Evolutionary conservation across 2,888 invertebrate genomes (phyloP), one percentile per base, ranked within the genome.

Genomic region (Latrodectus hesperus): DNA sequence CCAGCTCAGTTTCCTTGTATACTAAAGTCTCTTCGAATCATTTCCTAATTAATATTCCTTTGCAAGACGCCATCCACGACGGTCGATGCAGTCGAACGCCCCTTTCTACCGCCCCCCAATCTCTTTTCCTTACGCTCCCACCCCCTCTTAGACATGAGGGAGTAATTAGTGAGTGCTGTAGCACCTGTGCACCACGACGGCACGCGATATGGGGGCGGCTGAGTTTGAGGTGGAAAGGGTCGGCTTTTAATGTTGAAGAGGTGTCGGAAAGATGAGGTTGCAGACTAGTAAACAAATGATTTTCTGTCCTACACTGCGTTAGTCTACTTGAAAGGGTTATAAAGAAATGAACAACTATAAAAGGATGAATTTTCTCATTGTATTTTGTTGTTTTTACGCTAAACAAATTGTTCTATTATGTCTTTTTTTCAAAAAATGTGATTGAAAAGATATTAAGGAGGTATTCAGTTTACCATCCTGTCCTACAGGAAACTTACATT

Each of bases 11-110:
- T n/a, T 60, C n/a, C 10, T 14, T 60, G 60, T 60, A 60, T 14
- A 16, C 60, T 12, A 26, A 68, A 68, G 67, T 17, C 67, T 22
- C 67, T 22, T 22, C 70, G n/a, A 67, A 82, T 82, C 82, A 82
- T 82, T 82, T 53, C 70, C 82, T 82, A 75, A 82, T 82, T 82
- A 82, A 82, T 82, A 82, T 82, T 82, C 82, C 74, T 75, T 82
- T 82, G 82, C 82, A 68, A 68, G 82, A 75, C 82, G 75, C 75
- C 67, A 67, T 53, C 73, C 73, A 73, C 81, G 81, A 81, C 73
- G 65, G 64, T 16, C 26, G 65, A 64, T 38, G 65, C 60, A 64
- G 65, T 72, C 51, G 52, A 49, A 17, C 22, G 22, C 55, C 22
- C 53, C 11, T 26, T 16, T 51, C 11, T 8, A 22, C 55, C 12